These are phyloP conservation scores for Meriones unguiculatus DNA, from an alignment of 2,113 vertebrate species.

Conservation along the genomic window DNA sequence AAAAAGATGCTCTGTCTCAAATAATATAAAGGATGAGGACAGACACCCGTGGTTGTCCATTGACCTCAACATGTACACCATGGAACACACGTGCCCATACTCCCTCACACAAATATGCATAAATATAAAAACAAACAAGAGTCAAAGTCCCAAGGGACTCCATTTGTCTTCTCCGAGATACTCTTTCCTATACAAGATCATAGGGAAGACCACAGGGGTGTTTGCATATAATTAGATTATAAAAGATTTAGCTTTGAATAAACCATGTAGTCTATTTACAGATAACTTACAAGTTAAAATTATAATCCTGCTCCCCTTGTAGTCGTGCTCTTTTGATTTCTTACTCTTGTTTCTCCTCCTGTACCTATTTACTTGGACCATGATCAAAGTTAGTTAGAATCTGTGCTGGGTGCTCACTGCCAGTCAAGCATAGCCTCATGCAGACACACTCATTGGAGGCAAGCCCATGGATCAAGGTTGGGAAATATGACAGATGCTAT, in stretches of 20 bases:
- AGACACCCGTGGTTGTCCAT: neutral
- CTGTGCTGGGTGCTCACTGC: neutral
- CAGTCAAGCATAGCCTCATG: neutral
- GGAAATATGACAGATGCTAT: neutral
- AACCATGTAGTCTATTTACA: conserved; percentile 60
- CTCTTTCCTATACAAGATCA: neutral
- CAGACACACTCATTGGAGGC: neutral
- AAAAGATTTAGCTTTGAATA: conserved; percentile 69
- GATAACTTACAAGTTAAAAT: conserved; percentile 71
- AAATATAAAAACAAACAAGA: neutral
- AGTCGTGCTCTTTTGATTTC: conserved; percentile 62
- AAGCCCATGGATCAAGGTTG: neutral
- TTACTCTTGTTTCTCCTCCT: conserved; percentile 59
- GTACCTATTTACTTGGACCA: conserved; percentile 63
- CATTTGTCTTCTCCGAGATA: neutral
- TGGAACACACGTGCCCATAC: neutral
- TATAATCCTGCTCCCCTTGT: conserved; percentile 38
- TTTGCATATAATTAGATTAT: conserved; percentile 68
- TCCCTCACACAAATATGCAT: neutral
- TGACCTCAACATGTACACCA: neutral
- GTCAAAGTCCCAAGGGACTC: neutral
- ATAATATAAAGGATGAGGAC: neutral
- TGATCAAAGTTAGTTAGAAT: conserved; percentile 52
- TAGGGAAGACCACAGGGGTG: conserved; percentile 29
- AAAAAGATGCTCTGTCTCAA: neutral